Base-by-base conservation (phyloP, 2,113 vertebrate genomes). In the crab-eating macaque (Macaca fascicularis) region DNA sequence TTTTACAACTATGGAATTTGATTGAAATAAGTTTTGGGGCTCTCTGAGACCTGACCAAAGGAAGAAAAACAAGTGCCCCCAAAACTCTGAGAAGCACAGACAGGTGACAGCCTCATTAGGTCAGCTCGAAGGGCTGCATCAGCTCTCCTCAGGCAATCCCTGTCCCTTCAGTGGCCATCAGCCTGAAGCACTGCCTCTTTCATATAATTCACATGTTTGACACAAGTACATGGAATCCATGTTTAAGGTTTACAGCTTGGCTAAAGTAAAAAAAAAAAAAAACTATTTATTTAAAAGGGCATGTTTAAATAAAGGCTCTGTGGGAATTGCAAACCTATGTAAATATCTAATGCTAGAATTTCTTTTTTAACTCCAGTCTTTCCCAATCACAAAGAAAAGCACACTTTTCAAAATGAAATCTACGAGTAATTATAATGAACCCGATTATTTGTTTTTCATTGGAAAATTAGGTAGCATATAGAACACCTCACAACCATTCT, bases 1-100 rank as follows among this genome's bases (percentile, higher is more conserved):
- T 85, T 95, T 94, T 84, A 97, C 95, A 98, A 61, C 38, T 92
- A 84, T 0, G 74, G 43, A 79, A 95, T 89, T 76, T 86, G 85
- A 48, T 79, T 90, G 64, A 14, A 81, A 22, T 67, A 96, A 96
- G 0, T 72, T 23, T 78, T 50, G 40, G 6, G 40, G 72, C 23
- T 83, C 52, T 89, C 89, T 55, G 74, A 98, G 90, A 48, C 57
- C 50, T 90, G 81, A 86, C 7, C 13, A 22, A 96, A 48, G 45
- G 72, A 7, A 23, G 59, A 86, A 72, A 97, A 88, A 80, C 1
- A 1, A 74, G 64, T 92, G 10, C 1, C 14, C 17, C 40, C 43
- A 70, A 97, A 96, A 43, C 93, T 64, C 52, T 55, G 50, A 90
- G 95, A 96, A 67, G 27, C 35, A 91, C 3, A 38, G 95, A 40